These are phyloP conservation scores for Micoletzkya japonica DNA, from an alignment of 2,888 invertebrate species.

Conservation along the genomic window DNA sequence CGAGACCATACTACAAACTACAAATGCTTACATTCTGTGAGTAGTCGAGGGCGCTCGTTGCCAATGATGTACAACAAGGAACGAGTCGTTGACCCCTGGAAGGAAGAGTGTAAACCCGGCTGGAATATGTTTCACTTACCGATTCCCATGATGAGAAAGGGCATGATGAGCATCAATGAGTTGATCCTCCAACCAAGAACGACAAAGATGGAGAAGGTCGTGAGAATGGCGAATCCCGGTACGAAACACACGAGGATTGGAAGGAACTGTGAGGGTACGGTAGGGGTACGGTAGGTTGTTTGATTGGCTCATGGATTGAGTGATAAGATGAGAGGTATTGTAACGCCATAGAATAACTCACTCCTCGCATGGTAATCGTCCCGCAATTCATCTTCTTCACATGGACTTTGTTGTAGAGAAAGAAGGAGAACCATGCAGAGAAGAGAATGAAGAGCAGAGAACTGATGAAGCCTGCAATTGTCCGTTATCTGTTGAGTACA, in stretches of 20 bases:
- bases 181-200: constrained; percentile 43
- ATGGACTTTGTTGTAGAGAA: constrained; percentile 16
- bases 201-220: constrained; percentile 28
- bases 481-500: background rate
- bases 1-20: background rate
- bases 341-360: too few relatives aligned
- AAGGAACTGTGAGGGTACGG: background rate
- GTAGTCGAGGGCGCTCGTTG: constrained; percentile 34
- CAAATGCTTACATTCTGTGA: constrained; percentile 33
- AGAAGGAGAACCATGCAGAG: constrained; percentile 21
- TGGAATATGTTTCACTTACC: constrained; percentile 30
- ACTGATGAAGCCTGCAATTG: constrained; percentile 19
- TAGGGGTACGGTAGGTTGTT: too few relatives aligned
- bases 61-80: constrained; percentile 59
- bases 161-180: constrained; percentile 60
- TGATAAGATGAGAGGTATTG: too few relatives aligned
- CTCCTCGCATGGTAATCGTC: too few relatives aligned
- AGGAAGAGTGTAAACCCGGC: background rate
- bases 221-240: constrained; percentile 22
- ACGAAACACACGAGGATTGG: constrained; percentile 25
- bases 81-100: constrained; percentile 60
- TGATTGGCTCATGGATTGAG: too few relatives aligned
- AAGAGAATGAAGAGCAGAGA: constrained; percentile 20
- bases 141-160: constrained; percentile 62
- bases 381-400: too few relatives aligned